Conservation (phyloP, 92 coral and sea anemone species). For the Epizoanthus ramosus region DNA sequence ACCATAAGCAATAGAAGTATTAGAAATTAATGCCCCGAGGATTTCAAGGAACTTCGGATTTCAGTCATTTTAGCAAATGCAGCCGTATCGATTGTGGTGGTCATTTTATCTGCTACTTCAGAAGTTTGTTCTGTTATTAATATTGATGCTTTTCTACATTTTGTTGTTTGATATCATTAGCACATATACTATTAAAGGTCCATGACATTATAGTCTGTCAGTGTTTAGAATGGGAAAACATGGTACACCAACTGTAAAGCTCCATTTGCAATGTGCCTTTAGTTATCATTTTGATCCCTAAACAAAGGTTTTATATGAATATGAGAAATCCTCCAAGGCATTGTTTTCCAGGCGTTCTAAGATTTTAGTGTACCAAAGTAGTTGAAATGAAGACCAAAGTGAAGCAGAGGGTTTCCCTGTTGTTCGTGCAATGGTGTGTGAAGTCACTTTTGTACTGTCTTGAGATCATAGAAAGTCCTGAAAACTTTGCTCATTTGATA, state of each 20-base stretch:
- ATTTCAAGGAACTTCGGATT: background rate
- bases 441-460: too few relatives aligned
- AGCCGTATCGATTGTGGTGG: background rate
- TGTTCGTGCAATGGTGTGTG: too few relatives aligned
- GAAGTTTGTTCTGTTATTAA: background rate
- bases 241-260: constrained; percentile 6
- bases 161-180: constrained; percentile 1
- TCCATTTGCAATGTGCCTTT: background rate
- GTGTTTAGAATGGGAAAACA: constrained; percentile 33
- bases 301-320: too few relatives aligned
- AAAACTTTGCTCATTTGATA: too few relatives aligned
- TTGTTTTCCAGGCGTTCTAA: too few relatives aligned
- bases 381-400: too few relatives aligned
- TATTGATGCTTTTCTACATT: background rate
- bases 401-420: too few relatives aligned
- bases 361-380: too few relatives aligned
- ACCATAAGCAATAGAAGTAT: constrained; percentile 9
- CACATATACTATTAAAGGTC: constrained; percentile 24
- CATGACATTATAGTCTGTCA: constrained; percentile 23
- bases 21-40: background rate
- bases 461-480: too few relatives aligned
- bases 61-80: background rate
- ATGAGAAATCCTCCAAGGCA: too few relatives aligned
- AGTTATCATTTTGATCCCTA: too few relatives aligned
- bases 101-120: background rate